Evolutionary conservation across 2,113 vertebrate species (phyloP), one percentile per base, ranked within the genome.

Genomic region (Theristicus caerulescens): DNA sequence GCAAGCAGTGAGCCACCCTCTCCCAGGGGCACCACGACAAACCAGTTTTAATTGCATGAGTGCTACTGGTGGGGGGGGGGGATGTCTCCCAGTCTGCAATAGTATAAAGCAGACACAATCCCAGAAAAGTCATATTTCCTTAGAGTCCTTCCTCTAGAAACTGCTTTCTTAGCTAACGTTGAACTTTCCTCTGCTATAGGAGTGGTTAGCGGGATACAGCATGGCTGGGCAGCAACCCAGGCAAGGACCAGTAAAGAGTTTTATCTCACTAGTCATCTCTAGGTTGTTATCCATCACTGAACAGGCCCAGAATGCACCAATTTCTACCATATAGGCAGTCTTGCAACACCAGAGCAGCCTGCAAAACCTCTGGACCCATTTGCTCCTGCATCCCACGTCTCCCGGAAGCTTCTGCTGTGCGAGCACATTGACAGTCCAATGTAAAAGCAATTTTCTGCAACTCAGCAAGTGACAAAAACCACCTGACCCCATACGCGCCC

Each of bases 91-190:
- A 49, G 38, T 42, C 20, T 91, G 55, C 11, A 38, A 31, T 31
- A 44, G 32, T 5, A 34, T n/a, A 58, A 80, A 74, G 32, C 69
- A 82, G 29, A 78, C 74, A 70, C 29, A 67, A 84, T 19, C 52
- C 47, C 59, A 79, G n/a, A 44, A 42, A 46, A 89, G 22, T 5
- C 31, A 19, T 10, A 16, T 67, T 62, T 77, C 38, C 55, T 55
- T 55, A 66, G 21, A 46, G 59, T 26, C 32, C 20, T 74, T 88
- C 47, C 59, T 92, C 42, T 51, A 70, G 25, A 88, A 70, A 5
- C 51, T 38, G 22, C 36, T 74, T 86, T 38, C n/a, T 49, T 55
- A 40, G n/a, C 7, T 16, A 51, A 6, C 0, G 0, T 0, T 72
- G 40, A 34, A 69, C 65, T 26, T 89, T 36, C 47, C n/a, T 79